Base-by-base conservation (phyloP, 2,113 vertebrate genomes). In the Silurus asotus region DNA sequence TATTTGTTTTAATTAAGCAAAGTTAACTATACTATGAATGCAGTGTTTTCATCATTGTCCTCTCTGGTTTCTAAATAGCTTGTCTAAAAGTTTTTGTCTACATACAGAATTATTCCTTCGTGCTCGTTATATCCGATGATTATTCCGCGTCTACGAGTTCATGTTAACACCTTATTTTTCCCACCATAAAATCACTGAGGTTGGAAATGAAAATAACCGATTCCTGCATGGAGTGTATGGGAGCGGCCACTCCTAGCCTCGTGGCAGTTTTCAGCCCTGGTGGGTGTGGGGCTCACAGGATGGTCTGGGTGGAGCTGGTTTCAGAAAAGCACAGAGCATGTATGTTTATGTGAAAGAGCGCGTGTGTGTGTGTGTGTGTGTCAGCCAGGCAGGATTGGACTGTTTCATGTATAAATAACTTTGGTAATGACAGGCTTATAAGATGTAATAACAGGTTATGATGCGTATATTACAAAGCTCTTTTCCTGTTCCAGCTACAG, bases 391-490 rank as follows among this genome's bases (percentile, higher is more conserved):
- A 48, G 75, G 83, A 81, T 80, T 80, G 74, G 83, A 51, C 86
- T 58, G 55, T 8, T 56, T 81, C 75, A 62, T 67, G 8, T 88
- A 84, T 84, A 87, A 86, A 89, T 88, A 89, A 80, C 74, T 59
- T 61, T 70, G 2, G 81, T 85, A 87, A 90, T 90, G 79, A 90
- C 83, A 85, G 85, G 80, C 64, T 83, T 88, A 87, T 88, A 69
- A 88, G 58, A 72, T 8, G 81, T 84, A 89, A 89, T 89, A 69
- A 59, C 81, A 81, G 81, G 89, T 84, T 88, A 84, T 80, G 77
- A 28, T 17, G 6, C 23, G 61, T 74, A n/a, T 76, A 84, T 86
- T 75, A 83, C 67, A 85, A 85, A 72, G 84, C 72, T 28, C 53
- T 17, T 37, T 65, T 84, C 37, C 28, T 74, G 64, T 67, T 79